Conservation (phyloP, 53 echinoderm and acorn worm genomes). For the Echinarachnius parma region DNA sequence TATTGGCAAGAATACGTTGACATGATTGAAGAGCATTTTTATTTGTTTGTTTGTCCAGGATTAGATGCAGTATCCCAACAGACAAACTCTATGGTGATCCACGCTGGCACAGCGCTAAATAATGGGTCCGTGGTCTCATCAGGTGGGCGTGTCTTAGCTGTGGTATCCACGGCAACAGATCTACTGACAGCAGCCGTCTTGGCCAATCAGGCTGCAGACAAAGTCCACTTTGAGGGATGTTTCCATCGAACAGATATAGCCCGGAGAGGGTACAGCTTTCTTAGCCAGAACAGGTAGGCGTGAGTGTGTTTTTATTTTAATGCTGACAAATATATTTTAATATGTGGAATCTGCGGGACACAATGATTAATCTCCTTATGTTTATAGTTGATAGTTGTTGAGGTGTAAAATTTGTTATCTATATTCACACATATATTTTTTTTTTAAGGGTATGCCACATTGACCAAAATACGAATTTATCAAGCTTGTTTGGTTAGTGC, state of each 20-base stretch:
- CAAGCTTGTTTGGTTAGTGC: too few species aligned
- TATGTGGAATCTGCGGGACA: too few species aligned
- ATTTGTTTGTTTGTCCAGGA: background rate
- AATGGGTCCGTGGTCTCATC: slow-evolving; percentile 82
- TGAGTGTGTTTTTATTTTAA: background rate
- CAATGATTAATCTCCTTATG: too few species aligned
- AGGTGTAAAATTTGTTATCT: too few species aligned
- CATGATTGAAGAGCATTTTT: too few species aligned
- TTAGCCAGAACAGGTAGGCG: slow-evolving; percentile 56
- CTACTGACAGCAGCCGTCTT: slow-evolving; percentile 59
- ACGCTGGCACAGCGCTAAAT: slow-evolving; percentile 72
- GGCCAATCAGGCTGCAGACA: slow-evolving; percentile 69
- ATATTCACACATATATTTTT: too few species aligned
- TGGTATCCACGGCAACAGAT: slow-evolving; percentile 66
- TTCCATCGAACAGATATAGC: slow-evolving; percentile 88
- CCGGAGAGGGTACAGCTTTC: slow-evolving; percentile 71
- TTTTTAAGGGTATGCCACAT: too few species aligned
- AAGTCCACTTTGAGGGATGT: slow-evolving; percentile 80
- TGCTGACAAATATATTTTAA: too few species aligned
- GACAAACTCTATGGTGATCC: slow-evolving; percentile 65
- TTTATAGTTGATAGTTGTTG: too few species aligned
- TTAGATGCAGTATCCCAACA: slow-evolving; percentile 11
- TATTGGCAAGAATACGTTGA: too few species aligned
- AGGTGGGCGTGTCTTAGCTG: slow-evolving; percentile 91
- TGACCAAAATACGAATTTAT: too few species aligned